A percentile compares a stretch with the other conserved stretches of the same genome.
Conservation (phyloP, 2,888 invertebrate species). For the Meteorus colon region DNA sequence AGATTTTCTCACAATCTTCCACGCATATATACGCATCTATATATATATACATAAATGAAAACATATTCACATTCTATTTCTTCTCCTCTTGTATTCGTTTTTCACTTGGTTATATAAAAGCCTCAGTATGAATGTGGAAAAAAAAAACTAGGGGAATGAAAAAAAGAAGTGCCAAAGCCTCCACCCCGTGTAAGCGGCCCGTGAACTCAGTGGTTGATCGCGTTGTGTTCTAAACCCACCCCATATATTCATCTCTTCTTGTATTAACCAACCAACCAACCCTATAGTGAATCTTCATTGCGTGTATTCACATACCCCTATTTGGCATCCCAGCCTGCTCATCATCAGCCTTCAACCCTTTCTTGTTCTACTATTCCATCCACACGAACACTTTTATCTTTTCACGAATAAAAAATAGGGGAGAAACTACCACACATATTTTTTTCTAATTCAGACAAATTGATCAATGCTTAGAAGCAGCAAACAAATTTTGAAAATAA, state of each 20-base stretch:
- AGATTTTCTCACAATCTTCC: conserved; percentile 67
- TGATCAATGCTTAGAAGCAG: neutral
- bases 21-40: conserved; percentile 43
- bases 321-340: conserved; percentile 8
- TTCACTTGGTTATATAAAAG: conserved; percentile 26
- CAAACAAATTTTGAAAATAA: neutral
- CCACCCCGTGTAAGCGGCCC: conserved; percentile 57
- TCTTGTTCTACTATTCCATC: neutral
- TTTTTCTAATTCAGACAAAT: neutral
- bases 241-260: conserved; percentile 58
- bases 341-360: conserved; percentile 35
- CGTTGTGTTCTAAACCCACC: conserved; percentile 47
- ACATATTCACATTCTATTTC: conserved; percentile 37
- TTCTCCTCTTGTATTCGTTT: conserved; percentile 9
- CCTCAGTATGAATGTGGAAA: conserved; percentile 42
- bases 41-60: conserved; percentile 9
- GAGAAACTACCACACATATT: conserved; percentile 18
- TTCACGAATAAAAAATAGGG: neutral
- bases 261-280: conserved; percentile 57
- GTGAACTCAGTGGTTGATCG: conserved; percentile 67
- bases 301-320: conserved; percentile 48
- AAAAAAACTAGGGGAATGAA: conserved; percentile 49
- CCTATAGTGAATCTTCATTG: conserved; percentile 54
- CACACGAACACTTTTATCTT: neutral
- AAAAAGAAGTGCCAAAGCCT: conserved; percentile 66